Conservation (phyloP, 2,797 vertebrate genomes). For the Sebastiscus tertius region DNA sequence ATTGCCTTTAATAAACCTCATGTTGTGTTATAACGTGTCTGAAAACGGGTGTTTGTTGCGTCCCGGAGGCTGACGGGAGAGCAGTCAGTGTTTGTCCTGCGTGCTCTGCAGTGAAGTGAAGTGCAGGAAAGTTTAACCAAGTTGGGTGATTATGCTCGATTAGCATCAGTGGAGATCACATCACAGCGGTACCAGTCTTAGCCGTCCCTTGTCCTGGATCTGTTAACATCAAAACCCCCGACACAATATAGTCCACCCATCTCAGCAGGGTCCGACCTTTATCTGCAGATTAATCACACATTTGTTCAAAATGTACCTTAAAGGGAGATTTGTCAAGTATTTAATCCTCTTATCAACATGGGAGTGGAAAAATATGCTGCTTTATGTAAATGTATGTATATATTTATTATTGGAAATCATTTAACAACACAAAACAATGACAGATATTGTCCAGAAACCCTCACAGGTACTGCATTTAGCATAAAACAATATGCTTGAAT, state of each 20-base stretch:
- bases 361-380: too few relatives aligned
- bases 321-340: too few relatives aligned
- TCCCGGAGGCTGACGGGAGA: background rate
- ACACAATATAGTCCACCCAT: background rate
- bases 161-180: conserved; percentile 27
- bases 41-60: background rate
- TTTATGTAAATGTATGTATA: too few relatives aligned
- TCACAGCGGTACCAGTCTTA: conserved; percentile 1
- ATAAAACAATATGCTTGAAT: too few relatives aligned
- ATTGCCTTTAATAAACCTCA: conserved; percentile 13
- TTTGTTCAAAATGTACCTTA: too few relatives aligned
- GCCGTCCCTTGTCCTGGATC: background rate
- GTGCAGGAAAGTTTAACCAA: conserved; percentile 1
- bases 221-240: conserved; percentile 22
- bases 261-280: background rate
- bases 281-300: too few relatives aligned
- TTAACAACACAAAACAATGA: too few relatives aligned
- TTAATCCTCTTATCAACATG: too few relatives aligned
- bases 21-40: background rate
- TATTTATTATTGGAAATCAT: accelerated
- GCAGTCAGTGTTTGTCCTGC: background rate
- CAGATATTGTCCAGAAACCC: too few relatives aligned
- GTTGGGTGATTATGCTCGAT: conserved; percentile 44
- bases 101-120: background rate
- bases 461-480: too few relatives aligned